Conservation (phyloP, 1,140 invertebrate species). For the Luehdorfia chinensis region DNA sequence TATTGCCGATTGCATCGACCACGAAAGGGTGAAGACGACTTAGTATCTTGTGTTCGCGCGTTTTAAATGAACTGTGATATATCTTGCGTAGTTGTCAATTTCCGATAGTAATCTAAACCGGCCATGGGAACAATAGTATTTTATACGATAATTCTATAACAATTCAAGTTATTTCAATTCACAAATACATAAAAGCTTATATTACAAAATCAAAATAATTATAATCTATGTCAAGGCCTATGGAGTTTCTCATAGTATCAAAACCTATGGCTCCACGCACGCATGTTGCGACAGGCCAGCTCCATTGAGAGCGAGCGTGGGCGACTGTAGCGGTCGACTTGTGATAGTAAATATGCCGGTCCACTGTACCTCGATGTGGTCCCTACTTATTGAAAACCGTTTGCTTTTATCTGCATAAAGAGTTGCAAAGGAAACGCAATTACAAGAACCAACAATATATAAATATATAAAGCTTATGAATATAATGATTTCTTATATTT, state of each 20-base stretch:
- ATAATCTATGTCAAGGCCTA: neutral
- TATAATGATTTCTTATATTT: no score
- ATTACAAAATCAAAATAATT: neutral
- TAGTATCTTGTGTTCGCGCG: no score
- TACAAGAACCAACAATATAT: no score
- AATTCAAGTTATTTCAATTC: neutral
- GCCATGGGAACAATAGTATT: no score
- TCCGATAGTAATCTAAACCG: no score
- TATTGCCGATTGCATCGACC: no score
- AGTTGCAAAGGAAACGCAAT: no score
- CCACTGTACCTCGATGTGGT: conserved; percentile 4
- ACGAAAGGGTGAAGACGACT: no score
- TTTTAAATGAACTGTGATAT: no score
- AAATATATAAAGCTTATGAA: no score
- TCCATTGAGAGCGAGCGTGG: conserved; percentile 11
- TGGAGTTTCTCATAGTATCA: neutral
- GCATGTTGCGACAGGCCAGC: conserved; percentile 1
- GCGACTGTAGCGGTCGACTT: conserved; percentile 6
- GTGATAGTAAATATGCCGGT: conserved; percentile 12
- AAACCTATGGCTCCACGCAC: neutral
- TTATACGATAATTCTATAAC: no score
- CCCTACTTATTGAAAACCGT: conserved; percentile 4
- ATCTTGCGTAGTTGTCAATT: no score
- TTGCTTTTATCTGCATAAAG: conserved; percentile 1
- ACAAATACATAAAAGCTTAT: neutral